Percentiles rank a stretch among this genome's conserved stretches.
Evolutionary conservation across 64 coral and sea anemone genomes (phyloP).

Genomic region (Dendrophyllia cribrosa): DNA sequence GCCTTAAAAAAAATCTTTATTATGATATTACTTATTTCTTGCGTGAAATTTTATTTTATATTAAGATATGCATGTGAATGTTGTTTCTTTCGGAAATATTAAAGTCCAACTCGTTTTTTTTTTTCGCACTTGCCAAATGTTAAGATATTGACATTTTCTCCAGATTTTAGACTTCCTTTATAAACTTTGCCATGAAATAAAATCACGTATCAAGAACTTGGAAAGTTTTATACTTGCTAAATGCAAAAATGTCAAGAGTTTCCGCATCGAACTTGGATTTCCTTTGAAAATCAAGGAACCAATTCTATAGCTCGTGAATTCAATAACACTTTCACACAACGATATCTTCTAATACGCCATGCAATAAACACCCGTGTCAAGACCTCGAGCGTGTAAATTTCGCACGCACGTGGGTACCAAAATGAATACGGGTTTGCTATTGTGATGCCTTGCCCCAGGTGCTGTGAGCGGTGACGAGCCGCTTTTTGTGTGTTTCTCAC

Average conservation of each 20-base stretch:
- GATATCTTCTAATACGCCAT: not conserved
- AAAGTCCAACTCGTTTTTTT: too few species aligned
- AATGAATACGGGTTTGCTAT: slow-evolving; percentile 26
- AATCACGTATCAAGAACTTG: too few species aligned
- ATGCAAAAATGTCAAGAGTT: not conserved
- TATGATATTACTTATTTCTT: not conserved
- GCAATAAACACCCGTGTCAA: not conserved
- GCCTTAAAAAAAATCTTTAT: not conserved
- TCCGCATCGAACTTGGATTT: too few species aligned
- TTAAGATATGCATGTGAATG: not conserved
- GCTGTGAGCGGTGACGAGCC: slow-evolving; percentile 19
- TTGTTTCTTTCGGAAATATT: not conserved
- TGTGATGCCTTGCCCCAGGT: not conserved
- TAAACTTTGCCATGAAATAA: too few species aligned
- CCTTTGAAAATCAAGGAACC: not conserved
- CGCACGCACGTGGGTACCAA: slow-evolving; percentile 10
- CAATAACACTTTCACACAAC: not conserved
- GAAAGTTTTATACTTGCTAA: too few species aligned
- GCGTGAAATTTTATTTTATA: not conserved
- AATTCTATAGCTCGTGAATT: not conserved
- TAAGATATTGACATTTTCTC: too few species aligned
- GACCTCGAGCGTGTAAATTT: not conserved
- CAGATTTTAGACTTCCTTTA: too few species aligned
- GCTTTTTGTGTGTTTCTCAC: slow-evolving; percentile 25
- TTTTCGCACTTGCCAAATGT: too few species aligned